Base-by-base conservation (phyloP, 2,113 vertebrate genomes). In the Lagenorhynchus albirostris region DNA sequence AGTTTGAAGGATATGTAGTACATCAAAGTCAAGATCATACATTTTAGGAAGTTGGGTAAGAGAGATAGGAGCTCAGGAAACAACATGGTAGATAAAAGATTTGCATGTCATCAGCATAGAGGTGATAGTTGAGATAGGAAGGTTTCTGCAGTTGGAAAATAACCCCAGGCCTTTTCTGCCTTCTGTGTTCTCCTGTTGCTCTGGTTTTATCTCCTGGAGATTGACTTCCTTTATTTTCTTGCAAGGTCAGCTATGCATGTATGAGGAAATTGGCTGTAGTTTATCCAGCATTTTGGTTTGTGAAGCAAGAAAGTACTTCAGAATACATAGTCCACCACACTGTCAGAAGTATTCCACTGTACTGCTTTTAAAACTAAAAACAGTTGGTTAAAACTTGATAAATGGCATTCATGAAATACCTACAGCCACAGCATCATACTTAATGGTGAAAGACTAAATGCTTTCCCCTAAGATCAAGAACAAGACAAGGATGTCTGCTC, bases 351-450 rank as follows among this genome's bases (percentile, higher is more conserved):
- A 88, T 80, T 90, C n/a, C 26, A 73, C 33, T 79, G 26, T 50
- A 65, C 91, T 95, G 44, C 14, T 94, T 94, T 94, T 91, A 74
- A 95, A 95, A 93, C 83, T 55, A 62, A 89, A 88, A 94, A 82
- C 3, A 88, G 18, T 83, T 96, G 81, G 58, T 85, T 84, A 63
- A 31, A 71, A 65, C 33, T 81, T 85, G 87, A 50, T 94, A 92
- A 38, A 25, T 23, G n/a, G 21, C 68, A 87, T 71, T 90, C 50
- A 58, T 74, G 3, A 79, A 83, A 74, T 86, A 82, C 68, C 53
- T 76, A 67, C 2, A 95, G 55, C 29, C 41, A 68, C n/a, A 74
- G 36, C 53, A 88, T 90, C 31, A 53, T 58, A 81, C 26, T 92
- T 96, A 79, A 88, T 53, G 31, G 20, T 73, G 77, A 84, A 94